Percentiles rank a stretch among this genome's conserved stretches.
Conservation (phyloP, 2,113 vertebrate species). For the Otis tarda region DNA sequence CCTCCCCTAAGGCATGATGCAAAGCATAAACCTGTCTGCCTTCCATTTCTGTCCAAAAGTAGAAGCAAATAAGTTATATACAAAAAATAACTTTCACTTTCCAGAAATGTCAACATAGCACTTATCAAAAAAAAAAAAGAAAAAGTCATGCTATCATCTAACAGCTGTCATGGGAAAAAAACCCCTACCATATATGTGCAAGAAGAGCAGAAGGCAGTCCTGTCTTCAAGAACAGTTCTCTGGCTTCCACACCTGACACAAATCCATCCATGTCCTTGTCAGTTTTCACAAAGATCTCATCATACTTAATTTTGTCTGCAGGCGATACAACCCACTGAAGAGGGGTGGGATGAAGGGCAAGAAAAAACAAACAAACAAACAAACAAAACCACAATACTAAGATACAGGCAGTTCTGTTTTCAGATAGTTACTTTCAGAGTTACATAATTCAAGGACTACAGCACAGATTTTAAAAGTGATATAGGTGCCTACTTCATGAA, state of each 20-base stretch:
- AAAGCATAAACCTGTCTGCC: background rate
- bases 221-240: slow-evolving; percentile 94
- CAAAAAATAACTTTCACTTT: background rate
- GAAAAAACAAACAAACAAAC: background rate
- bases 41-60: background rate
- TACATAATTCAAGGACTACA: background rate
- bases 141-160: background rate
- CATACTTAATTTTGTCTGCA: slow-evolving; percentile 92
- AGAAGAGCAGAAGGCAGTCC: slow-evolving; percentile 90
- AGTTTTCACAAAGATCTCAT: slow-evolving; percentile 93
- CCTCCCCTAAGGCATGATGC: background rate
- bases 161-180: slow-evolving; percentile 4
- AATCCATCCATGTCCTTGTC: slow-evolving; percentile 96
- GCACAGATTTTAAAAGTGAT: background rate
- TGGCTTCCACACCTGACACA: slow-evolving; percentile 93
- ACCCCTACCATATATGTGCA: slow-evolving; percentile 92
- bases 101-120: background rate
- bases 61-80: background rate
- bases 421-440: background rate
- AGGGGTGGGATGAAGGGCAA: background rate
- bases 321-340: slow-evolving; percentile 91
- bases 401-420: background rate
- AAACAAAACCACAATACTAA: background rate
- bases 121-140: background rate
- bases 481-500: background rate